These are phyloP conservation scores for Choloepus didactylus DNA, from an alignment of 2,797 vertebrate genomes.

Conservation along the genomic window DNA sequence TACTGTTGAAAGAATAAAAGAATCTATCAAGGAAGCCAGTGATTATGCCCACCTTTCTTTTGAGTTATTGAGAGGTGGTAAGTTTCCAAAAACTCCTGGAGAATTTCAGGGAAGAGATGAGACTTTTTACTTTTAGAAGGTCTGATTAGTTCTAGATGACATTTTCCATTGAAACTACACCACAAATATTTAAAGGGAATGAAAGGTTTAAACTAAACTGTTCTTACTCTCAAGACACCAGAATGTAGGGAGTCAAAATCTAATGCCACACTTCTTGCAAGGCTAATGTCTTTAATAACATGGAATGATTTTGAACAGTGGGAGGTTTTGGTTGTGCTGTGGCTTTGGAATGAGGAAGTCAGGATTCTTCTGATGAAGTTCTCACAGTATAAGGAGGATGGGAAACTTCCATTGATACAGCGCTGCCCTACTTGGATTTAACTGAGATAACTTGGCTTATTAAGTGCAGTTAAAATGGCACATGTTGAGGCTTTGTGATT, in stretches of 20 bases:
- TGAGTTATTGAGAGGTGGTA: background rate
- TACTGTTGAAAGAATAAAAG: background rate
- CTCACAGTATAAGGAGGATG: background rate
- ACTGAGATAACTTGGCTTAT: conserved; percentile 28
- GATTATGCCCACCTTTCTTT: background rate
- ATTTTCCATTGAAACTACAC: conserved; percentile 41
- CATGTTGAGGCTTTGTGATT: conserved; percentile 40
- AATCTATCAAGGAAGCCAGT: background rate
- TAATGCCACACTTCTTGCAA: background rate
- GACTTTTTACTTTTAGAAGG: conserved; percentile 40
- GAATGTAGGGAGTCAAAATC: conserved; percentile 51
- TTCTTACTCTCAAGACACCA: conserved; percentile 38
- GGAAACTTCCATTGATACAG: background rate
- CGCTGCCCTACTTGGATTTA: background rate
- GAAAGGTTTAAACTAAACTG: conserved; percentile 24
- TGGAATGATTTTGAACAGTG: background rate
- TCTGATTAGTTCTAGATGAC: conserved; percentile 37
- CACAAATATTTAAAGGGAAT: conserved; percentile 64
- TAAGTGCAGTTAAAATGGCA: conserved; percentile 31
- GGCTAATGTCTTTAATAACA: conserved; percentile 58
- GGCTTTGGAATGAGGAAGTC: background rate
- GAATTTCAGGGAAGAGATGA: conserved; percentile 23
- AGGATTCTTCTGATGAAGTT: background rate
- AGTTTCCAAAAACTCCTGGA: background rate
- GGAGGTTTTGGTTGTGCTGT: background rate